Evolutionary conservation across 1,140 invertebrate species (phyloP).

Genomic region (Mylabris phalerata): DNA sequence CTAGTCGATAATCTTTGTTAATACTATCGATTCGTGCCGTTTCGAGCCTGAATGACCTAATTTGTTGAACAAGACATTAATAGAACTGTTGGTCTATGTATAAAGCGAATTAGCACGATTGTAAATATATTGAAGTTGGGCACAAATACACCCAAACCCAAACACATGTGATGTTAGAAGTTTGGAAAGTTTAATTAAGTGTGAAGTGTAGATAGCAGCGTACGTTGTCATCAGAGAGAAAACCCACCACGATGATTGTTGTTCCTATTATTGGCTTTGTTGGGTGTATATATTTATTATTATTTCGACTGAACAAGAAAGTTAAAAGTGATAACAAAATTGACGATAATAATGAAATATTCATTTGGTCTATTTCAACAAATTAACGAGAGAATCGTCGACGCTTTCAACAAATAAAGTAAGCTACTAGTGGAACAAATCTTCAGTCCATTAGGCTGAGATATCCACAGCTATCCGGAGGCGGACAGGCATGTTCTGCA

Average conservation of each 20-base stretch:
- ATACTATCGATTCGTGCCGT: background rate
- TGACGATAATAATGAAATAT: no score
- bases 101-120: constrained; percentile 18
- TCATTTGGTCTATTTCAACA: constrained; percentile 1
- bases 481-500: background rate
- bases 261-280: background rate
- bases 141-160: background rate
- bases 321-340: no score
- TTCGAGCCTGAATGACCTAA: constrained; percentile 3
- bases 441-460: constrained; percentile 14
- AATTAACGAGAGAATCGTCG: constrained; percentile 12
- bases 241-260: constrained; percentile 7
- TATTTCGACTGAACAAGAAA: no score
- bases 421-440: constrained; percentile 12
- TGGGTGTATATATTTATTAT: no score
- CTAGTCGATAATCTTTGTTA: background rate
- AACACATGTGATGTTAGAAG: constrained; percentile 22
- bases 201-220: constrained; percentile 28
- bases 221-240: constrained; percentile 4
- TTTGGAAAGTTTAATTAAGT: constrained; percentile 27
- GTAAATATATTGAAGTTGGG: background rate
- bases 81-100: constrained; percentile 3
- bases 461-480: constrained; percentile 8
- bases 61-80: constrained; percentile 11
- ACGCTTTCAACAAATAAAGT: constrained; percentile 16